These are phyloP conservation scores for Fulmarus glacialis DNA, from an alignment of 2,113 vertebrate species.

Conservation along the genomic window DNA sequence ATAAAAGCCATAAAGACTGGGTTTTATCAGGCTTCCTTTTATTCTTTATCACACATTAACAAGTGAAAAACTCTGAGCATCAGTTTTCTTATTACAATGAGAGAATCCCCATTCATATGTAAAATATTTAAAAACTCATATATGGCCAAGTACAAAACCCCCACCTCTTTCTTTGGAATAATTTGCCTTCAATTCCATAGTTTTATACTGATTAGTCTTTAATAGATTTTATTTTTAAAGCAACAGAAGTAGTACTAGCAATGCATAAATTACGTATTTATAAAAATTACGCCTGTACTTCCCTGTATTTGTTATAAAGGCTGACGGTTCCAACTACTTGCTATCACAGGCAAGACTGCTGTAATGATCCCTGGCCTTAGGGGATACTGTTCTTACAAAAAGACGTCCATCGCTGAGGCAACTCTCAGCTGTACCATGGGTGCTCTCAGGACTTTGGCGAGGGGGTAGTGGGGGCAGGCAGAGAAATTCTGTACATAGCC, in stretches of 20 bases:
- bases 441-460: rapidly evolving
- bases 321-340: not conserved
- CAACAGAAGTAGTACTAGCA: not conserved
- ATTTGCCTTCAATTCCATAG: not conserved
- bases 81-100: not conserved
- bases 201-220: not conserved
- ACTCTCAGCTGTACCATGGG: not conserved
- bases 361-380: not conserved
- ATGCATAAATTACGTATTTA: rapidly evolving
- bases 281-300: not conserved
- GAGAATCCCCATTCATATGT: not conserved
- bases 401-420: rapidly evolving
- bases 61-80: not conserved
- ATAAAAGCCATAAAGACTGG: not conserved
- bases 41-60: not conserved
- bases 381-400: not conserved
- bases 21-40: not conserved
- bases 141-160: not conserved
- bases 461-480: not conserved
- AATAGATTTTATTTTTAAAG: not conserved
- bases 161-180: not conserved
- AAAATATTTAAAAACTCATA: not conserved
- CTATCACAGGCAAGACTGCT: not conserved
- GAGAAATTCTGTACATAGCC: not conserved
- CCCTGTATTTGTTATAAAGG: not conserved